A percentile compares a stretch with the other conserved stretches of the same genome.
phyloP scores from a whole-genome alignment of 2,888 invertebrate species.

The Mamestra brassicae region DNA sequence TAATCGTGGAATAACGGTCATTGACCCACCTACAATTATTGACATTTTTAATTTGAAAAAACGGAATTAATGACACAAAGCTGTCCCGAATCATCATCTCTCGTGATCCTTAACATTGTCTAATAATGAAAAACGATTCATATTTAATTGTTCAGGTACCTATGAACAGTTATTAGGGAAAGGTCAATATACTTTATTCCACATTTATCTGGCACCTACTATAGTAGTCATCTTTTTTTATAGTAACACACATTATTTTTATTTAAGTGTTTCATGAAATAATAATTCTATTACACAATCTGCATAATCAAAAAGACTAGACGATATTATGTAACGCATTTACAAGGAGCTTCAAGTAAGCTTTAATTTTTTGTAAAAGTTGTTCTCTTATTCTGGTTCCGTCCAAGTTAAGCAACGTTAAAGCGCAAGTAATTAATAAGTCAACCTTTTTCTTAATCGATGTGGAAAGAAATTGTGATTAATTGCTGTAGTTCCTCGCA shows the following conservation, averaged over 20 bases:
- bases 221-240: background rate
- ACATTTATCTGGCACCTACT: too few species aligned
- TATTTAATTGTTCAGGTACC: too few species aligned
- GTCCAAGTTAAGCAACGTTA: slow-evolving; percentile 25
- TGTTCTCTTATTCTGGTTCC: slow-evolving; percentile 39
- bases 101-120: too few species aligned
- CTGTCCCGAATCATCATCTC: too few species aligned
- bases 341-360: slow-evolving; percentile 6
- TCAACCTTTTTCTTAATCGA: slow-evolving; percentile 3
- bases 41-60: too few species aligned
- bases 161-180: too few species aligned
- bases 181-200: too few species aligned
- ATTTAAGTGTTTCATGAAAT: slow-evolving; percentile 4
- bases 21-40: too few species aligned
- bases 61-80: too few species aligned
- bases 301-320: background rate
- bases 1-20: too few species aligned
- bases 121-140: too few species aligned
- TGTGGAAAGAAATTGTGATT: slow-evolving; percentile 26
- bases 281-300: slow-evolving; percentile 13
- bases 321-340: slow-evolving; percentile 28
- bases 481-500: background rate
- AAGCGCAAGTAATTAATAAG: slow-evolving; percentile 5
- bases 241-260: background rate
- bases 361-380: slow-evolving; percentile 33